These are phyloP conservation scores for Drosophila anceps DNA, from an alignment of 2,888 invertebrate species.

Conservation along the genomic window DNA sequence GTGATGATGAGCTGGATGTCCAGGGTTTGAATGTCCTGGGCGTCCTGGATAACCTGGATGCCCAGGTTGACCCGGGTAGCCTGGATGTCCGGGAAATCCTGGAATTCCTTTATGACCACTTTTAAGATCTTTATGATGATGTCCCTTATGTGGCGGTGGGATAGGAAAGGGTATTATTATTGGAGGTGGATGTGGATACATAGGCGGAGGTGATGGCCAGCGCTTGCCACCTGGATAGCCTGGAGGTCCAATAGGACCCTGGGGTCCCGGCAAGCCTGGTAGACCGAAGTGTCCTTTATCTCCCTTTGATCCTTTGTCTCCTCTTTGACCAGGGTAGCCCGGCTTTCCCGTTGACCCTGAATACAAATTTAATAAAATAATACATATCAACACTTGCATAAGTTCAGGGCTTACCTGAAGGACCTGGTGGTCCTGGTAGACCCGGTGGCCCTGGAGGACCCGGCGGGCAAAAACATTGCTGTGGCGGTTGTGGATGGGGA, in stretches of 20 bases:
- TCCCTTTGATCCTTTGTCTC: slow-evolving; percentile 50
- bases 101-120: slow-evolving; percentile 17
- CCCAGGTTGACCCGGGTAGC: slow-evolving; percentile 25
- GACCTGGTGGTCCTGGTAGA: slow-evolving; percentile 32
- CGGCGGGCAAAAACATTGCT: slow-evolving; percentile 52
- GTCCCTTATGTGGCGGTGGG: slow-evolving; percentile 28
- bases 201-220: slow-evolving; percentile 33
- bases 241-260: slow-evolving; percentile 47
- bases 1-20: not conserved
- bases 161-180: slow-evolving; percentile 49
- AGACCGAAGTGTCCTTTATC: slow-evolving; percentile 46
- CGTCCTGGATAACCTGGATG: slow-evolving; percentile 20
- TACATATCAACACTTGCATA: not conserved
- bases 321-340: slow-evolving; percentile 41
- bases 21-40: slow-evolving; percentile 10
- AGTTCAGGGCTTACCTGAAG: slow-evolving; percentile 17
- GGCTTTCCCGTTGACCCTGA: slow-evolving; percentile 28
- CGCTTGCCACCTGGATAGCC: slow-evolving; percentile 25
- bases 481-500: slow-evolving; percentile 30
- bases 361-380: not conserved
- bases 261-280: slow-evolving; percentile 36
- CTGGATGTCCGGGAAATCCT: slow-evolving; percentile 27
- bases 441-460: slow-evolving; percentile 52
- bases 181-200: slow-evolving; percentile 40
- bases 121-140: slow-evolving; percentile 29